phyloP scores from a whole-genome alignment of 2,888 invertebrate genomes.

The Frankliniella intonsa region DNA sequence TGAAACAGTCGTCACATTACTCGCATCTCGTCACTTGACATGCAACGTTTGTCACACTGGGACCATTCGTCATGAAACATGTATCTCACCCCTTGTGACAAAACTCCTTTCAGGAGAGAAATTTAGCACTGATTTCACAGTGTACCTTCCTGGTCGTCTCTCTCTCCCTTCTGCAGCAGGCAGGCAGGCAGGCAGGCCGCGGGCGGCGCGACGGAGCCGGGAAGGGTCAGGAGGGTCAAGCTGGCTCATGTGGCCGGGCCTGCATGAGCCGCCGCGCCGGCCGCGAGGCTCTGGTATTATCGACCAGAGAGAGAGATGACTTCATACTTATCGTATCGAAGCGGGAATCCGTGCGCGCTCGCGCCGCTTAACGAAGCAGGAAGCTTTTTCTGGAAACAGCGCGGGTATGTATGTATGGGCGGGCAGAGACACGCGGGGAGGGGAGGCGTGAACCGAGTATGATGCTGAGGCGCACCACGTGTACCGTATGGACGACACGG shows the following conservation, averaged over 20 bases:
- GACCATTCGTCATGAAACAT: too few relatives aligned
- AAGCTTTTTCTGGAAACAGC: neutral
- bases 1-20: too few relatives aligned
- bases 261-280: neutral
- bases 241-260: neutral
- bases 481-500: too few relatives aligned
- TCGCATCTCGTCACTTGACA: too few relatives aligned
- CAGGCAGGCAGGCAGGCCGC: too few relatives aligned
- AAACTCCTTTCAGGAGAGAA: too few relatives aligned
- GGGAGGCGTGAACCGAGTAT: neutral
- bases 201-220: neutral
- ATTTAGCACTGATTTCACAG: too few relatives aligned
- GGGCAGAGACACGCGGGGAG: neutral
- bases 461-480: neutral
- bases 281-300: too few relatives aligned
- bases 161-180: too few relatives aligned
- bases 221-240: conserved; percentile 6
- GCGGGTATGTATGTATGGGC: neutral
- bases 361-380: neutral
- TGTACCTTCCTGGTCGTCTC: too few relatives aligned
- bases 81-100: too few relatives aligned
- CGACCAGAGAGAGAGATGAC: neutral
- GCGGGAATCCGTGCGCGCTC: neutral
- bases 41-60: neutral
- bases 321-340: neutral